These are phyloP conservation scores for Sebastes hopkinsi DNA, from an alignment of 2,797 vertebrate genomes.

Conservation along the genomic window DNA sequence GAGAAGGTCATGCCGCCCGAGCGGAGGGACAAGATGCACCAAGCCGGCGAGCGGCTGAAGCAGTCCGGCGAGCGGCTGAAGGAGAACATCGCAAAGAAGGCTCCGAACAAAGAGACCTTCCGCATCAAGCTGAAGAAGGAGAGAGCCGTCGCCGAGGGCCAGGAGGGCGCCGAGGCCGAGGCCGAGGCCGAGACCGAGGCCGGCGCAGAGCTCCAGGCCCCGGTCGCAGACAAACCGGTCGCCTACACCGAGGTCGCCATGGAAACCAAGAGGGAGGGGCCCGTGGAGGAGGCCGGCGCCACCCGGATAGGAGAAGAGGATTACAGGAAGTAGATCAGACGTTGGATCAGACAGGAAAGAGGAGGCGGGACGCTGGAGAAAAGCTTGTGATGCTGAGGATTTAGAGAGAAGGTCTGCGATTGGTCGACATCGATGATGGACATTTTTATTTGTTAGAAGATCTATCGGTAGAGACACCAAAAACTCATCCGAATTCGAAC, in stretches of 20 bases:
- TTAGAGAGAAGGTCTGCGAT: conserved; percentile 48
- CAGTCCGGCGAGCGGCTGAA: conserved; percentile 91
- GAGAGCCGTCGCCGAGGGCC: conserved; percentile 83
- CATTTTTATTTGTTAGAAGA: conserved; percentile 16
- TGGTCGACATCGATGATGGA: conserved; percentile 20
- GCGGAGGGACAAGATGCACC: conserved; percentile 91
- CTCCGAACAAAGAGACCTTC: conserved; percentile 90
- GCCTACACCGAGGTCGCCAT: conserved; percentile 86
- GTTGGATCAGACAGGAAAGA: neutral
- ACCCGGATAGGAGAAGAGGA: conserved; percentile 80
- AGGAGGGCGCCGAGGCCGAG: conserved; percentile 84
- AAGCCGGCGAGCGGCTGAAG: conserved; percentile 88
- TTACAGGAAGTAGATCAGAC: conserved; percentile 78
- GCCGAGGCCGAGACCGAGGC: conserved; percentile 66
- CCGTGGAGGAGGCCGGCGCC: conserved; percentile 73
- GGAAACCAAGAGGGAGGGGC: conserved; percentile 86
- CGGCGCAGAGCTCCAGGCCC: neutral
- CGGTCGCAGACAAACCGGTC: conserved; percentile 32
- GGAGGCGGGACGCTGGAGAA: neutral
- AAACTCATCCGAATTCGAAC: neutral
- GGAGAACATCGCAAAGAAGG: conserved; percentile 92
- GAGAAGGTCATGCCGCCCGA: conserved; percentile 94
- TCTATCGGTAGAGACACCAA: neutral
- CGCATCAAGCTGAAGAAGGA: conserved; percentile 92
- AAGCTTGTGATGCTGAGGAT: neutral